A percentile compares a stretch with the other conserved stretches of the same genome.
These are phyloP conservation scores for Varanus komodoensis DNA, from an alignment of 2,113 vertebrate species.

Conservation along the genomic window DNA sequence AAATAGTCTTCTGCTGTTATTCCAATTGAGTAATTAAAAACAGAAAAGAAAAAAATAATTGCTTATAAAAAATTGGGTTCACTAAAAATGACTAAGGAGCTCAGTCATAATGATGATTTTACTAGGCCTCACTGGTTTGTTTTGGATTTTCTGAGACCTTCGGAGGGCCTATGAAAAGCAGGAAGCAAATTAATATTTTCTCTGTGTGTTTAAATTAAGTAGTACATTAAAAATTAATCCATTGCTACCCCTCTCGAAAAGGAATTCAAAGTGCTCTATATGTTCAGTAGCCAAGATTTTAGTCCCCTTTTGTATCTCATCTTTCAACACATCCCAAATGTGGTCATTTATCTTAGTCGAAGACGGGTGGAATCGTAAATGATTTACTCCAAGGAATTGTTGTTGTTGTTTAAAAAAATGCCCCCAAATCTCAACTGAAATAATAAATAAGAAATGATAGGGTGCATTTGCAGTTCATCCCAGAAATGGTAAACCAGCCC, in stretches of 20 bases:
- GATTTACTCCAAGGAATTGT: slow-evolving; percentile 88
- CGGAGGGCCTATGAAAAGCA: neutral
- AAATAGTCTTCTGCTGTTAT: neutral
- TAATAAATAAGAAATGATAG: slow-evolving; percentile 90
- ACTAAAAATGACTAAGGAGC: slow-evolving; percentile 48
- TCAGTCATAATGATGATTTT: slow-evolving; percentile 55
- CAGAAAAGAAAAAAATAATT: neutral
- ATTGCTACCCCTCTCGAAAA: slow-evolving; percentile 30
- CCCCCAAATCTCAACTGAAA: slow-evolving; percentile 75
- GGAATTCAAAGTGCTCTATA: slow-evolving; percentile 41
- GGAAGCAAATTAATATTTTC: slow-evolving; percentile 52
- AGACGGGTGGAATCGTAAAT: slow-evolving; percentile 90
- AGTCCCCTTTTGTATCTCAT: slow-evolving; percentile 75
- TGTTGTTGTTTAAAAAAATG: slow-evolving; percentile 28
- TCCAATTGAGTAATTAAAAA: slow-evolving; percentile 62
- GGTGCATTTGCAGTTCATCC: slow-evolving; percentile 69
- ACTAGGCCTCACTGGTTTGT: slow-evolving; percentile 60
- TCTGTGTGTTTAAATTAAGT: slow-evolving; percentile 7
- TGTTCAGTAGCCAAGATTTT: slow-evolving; percentile 64
- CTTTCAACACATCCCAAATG: slow-evolving; percentile 90
- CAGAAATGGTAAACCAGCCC: slow-evolving; percentile 21
- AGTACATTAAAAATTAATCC: slow-evolving; percentile 62
- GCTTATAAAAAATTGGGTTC: slow-evolving; percentile 44
- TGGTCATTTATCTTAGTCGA: slow-evolving; percentile 91
- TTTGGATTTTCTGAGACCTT: neutral